Base-by-base conservation (phyloP, 2,888 invertebrate species). In the Acronicta alni region DNA sequence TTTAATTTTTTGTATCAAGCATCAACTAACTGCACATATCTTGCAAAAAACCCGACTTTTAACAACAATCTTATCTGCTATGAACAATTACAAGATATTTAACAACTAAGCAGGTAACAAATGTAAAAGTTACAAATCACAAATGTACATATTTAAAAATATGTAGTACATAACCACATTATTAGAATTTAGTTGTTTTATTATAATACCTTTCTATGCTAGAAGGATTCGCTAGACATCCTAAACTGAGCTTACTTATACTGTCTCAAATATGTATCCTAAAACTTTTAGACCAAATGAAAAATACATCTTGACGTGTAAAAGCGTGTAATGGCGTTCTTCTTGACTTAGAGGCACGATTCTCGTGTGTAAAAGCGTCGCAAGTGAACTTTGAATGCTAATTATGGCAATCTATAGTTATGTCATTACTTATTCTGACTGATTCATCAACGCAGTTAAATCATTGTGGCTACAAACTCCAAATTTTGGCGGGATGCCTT, bases 151-250 rank as follows among this genome's bases (percentile, higher is more conserved):
- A 69, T 53, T 69, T 56, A 39, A 48, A 51, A 38, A 69, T 61
- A 67, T 67, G 57, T 55, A 55, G 12, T 52, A 52, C 30, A 20
- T 39, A 14, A 16, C 30, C 30, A 30, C 12, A 12, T 30, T 59
- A n/a, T n/a, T 61, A 49, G 37, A 55, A 41, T 71, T 42, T 39
- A 67, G 35, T 55, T 43, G 48, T 62, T 62, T 55, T 71, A 67
- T 43, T 57, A 38, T 62, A 51, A 65, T 58, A 62, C 57, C 46
- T 55, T 52, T 44, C 26, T 54, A 44, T 7, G 52, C 44, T 67
- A 72, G 72, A 51, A 2, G 67, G 63, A 57, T 46, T 56, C 67
- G 63, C 67, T 72, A 71, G 70, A 59, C 35, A 45, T 57, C 52
- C 67, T 26, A 6, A 20, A 10, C 26, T 48, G 30, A 67, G 64